Percentiles rank a stretch among this genome's conserved stretches.
Conservation (phyloP, 2,113 vertebrate species). For the Muntiacus muntjak region DNA sequence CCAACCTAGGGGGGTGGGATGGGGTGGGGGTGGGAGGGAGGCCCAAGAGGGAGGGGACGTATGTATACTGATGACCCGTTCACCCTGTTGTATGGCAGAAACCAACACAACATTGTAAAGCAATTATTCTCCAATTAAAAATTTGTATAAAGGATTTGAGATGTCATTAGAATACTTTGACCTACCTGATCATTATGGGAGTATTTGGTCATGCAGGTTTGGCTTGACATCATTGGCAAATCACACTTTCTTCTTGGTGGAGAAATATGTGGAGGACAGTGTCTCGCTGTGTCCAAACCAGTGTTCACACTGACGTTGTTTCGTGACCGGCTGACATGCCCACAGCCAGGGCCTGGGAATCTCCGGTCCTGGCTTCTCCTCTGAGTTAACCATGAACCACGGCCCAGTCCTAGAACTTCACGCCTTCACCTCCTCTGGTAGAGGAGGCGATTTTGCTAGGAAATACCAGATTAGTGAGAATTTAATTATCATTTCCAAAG, state of each 20-base stretch:
- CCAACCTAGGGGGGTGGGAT: not conserved
- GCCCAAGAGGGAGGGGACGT: not conserved
- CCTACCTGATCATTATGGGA: fast-evolving
- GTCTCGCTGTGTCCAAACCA: fast-evolving
- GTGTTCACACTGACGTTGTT: too few species aligned
- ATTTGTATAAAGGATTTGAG: not conserved
- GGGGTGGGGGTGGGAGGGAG: not conserved
- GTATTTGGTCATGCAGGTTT: not conserved
- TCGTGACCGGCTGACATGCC: fast-evolving
- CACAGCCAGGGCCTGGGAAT: not conserved
- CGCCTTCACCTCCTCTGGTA: not conserved
- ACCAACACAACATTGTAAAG: not conserved
- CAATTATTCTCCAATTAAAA: not conserved
- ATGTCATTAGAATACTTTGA: not conserved
- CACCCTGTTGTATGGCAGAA: not conserved
- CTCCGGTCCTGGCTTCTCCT: not conserved
- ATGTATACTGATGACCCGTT: not conserved
- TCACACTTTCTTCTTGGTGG: not conserved
- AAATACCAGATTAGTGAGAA: not conserved
- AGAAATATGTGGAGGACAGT: not conserved
- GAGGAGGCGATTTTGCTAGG: not conserved
- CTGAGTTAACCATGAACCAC: not conserved
- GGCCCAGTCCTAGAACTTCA: not conserved
- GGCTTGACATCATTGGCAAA: not conserved
- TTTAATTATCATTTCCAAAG: constrained; percentile 20